phyloP scores from a whole-genome alignment of 2,888 invertebrate genomes.

The Phengaris alcon region DNA sequence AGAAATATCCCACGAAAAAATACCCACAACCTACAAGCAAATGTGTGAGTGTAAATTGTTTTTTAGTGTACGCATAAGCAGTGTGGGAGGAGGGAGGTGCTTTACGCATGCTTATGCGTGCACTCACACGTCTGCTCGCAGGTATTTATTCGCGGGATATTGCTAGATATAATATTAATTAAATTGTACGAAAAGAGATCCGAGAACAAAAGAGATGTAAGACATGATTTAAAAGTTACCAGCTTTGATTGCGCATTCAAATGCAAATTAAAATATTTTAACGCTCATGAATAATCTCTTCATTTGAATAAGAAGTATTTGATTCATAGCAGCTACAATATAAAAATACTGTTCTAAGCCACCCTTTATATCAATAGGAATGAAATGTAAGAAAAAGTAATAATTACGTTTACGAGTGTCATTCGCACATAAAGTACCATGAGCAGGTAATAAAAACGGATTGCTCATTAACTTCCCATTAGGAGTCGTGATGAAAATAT shows the following conservation, averaged over 20 bases:
- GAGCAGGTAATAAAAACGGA: constrained; percentile 13
- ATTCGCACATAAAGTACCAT: background rate
- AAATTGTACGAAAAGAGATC: background rate
- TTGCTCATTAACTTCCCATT: constrained; percentile 23
- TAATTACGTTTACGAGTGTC: constrained; percentile 23
- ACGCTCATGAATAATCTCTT: background rate
- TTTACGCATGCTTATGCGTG: too few relatives aligned
- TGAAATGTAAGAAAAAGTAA: constrained; percentile 15
- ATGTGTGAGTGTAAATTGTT: too few relatives aligned
- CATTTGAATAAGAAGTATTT: too few relatives aligned
- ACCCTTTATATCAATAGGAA: background rate
- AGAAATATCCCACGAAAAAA: too few relatives aligned
- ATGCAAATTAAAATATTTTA: background rate
- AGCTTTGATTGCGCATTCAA: constrained; percentile 11
- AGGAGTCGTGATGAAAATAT: constrained; percentile 16
- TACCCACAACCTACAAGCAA: too few relatives aligned
- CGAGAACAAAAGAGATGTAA: background rate
- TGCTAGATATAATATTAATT: too few relatives aligned
- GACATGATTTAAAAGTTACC: background rate
- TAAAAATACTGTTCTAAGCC: too few relatives aligned
- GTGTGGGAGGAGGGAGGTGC: too few relatives aligned
- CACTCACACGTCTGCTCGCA: too few relatives aligned
- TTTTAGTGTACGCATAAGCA: too few relatives aligned
- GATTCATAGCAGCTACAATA: too few relatives aligned
- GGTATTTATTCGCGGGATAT: too few relatives aligned